Conservation (phyloP, 2,113 vertebrate genomes). For the Cavia aperea region DNA sequence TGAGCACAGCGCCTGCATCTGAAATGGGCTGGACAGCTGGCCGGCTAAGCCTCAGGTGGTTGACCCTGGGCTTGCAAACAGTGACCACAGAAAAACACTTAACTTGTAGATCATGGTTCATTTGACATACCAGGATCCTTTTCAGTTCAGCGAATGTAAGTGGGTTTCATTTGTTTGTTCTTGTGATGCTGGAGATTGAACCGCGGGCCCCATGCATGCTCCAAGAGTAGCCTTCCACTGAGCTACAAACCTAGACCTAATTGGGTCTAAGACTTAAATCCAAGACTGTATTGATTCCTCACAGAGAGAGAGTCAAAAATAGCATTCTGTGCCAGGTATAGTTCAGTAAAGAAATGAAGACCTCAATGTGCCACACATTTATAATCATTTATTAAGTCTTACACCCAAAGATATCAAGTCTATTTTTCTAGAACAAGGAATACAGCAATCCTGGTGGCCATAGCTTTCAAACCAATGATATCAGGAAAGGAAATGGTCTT, state of each 20-base stretch:
- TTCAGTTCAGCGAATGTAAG: neutral
- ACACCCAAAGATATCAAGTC: neutral
- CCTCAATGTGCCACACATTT: neutral
- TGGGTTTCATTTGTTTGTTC: neutral
- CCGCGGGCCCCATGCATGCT: too few species aligned
- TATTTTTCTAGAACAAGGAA: neutral
- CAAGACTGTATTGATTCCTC: neutral
- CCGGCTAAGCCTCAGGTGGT: neutral
- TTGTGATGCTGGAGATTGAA: neutral
- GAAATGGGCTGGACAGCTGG: neutral
- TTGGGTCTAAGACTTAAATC: neutral
- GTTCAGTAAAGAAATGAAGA: neutral
- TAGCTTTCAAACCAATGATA: neutral
- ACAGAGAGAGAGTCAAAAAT: neutral
- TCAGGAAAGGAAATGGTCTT: neutral
- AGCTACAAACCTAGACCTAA: neutral
- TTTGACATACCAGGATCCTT: neutral
- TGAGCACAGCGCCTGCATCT: neutral
- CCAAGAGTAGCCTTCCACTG: neutral
- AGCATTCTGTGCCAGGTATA: neutral
- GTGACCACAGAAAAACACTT: neutral
- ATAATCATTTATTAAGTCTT: neutral
- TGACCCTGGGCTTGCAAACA: neutral
- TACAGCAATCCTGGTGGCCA: neutral
- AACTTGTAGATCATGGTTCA: neutral